phyloP scores from a whole-genome alignment of 2,113 vertebrate genomes.

The Rousettus leschenaultii region DNA sequence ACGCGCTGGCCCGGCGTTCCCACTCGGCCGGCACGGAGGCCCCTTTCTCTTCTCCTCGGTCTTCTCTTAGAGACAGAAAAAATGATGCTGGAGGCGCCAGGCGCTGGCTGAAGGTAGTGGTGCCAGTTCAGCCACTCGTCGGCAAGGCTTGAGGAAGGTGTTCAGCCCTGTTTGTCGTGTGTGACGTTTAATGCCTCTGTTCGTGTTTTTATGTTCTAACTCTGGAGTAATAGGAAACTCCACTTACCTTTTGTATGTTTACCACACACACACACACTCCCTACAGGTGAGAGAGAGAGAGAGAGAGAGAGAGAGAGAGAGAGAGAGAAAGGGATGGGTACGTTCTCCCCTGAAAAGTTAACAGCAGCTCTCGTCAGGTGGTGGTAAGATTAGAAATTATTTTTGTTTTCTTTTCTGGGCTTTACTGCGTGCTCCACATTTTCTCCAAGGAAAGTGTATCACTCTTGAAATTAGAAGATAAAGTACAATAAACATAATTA shows the following conservation, averaged over 20 bases:
- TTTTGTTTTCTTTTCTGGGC: constrained; percentile 1
- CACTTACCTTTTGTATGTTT: not conserved
- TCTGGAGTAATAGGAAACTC: not conserved
- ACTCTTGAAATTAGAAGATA: constrained; percentile 42
- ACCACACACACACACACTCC: not conserved
- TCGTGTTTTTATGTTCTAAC: not conserved
- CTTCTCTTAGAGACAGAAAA: not conserved
- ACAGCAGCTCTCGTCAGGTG: not conserved
- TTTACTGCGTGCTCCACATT: not conserved
- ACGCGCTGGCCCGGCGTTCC: not conserved
- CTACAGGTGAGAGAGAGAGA: not conserved
- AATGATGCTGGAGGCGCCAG: not conserved
- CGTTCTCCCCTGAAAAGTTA: not conserved
- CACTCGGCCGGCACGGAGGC: accelerated
- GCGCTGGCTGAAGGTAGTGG: not conserved
- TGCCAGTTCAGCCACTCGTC: not conserved
- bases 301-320: not conserved
- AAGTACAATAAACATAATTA: constrained; percentile 61
- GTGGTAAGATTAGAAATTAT: not conserved
- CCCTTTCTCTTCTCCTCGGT: not conserved
- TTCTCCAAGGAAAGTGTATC: not conserved
- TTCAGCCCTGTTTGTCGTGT: not conserved
- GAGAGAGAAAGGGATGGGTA: too few species aligned
- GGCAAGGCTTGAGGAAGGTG: not conserved
- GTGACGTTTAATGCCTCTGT: not conserved